Base-by-base conservation (phyloP, 2,888 invertebrate species). In the Thecophora atra region DNA sequence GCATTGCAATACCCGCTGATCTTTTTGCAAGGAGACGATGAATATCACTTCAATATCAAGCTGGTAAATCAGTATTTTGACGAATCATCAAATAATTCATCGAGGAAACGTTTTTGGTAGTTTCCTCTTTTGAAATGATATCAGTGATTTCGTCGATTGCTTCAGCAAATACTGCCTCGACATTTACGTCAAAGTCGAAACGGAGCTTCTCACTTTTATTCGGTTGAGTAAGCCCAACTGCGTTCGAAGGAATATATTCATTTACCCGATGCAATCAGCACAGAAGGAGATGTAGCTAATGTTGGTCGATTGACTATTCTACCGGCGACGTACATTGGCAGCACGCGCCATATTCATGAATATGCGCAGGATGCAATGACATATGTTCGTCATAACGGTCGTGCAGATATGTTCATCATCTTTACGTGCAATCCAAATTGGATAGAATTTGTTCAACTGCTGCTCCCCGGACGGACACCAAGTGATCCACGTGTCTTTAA, bases 401-500 rank as follows among this genome's bases (percentile, higher is more conserved):
- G 56, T 19, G 21, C 44, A 44, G 21, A 56, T 56, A 28, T 70
- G 66, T n/a, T 37, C 24, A 63, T 24, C 60, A 70, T 54, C 13
- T 71, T 71, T 26, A 71, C 71, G 11, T 71, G 65, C 19, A 71
- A 71, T 58, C 58, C 66, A 17, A 54, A 66, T 21, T 72, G 71
- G 71, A 66, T 21, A 17, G 66, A 72, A 44, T 67, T 66, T n/a
- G 11, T 17, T 28, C 15, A 47, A n/a, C 15, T 52, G 19, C 7
- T 72, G 37, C 15, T 67, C 15, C 52, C 60, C 44, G 62, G 42
- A n/a, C 66, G 67, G 67, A 56, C n/a, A n/a, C n/a, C n/a, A n/a
- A n/a, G n/a, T n/a, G n/a, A n/a, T n/a, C n/a, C n/a, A n/a, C n/a
- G n/a, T n/a, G n/a, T n/a, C n/a, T n/a, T n/a, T n/a, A n/a, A n/a